A percentile compares a stretch with the other conserved stretches of the same genome.
Conservation (phyloP, 2,888 invertebrate genomes). For the Lasioglossum oenotherae region DNA sequence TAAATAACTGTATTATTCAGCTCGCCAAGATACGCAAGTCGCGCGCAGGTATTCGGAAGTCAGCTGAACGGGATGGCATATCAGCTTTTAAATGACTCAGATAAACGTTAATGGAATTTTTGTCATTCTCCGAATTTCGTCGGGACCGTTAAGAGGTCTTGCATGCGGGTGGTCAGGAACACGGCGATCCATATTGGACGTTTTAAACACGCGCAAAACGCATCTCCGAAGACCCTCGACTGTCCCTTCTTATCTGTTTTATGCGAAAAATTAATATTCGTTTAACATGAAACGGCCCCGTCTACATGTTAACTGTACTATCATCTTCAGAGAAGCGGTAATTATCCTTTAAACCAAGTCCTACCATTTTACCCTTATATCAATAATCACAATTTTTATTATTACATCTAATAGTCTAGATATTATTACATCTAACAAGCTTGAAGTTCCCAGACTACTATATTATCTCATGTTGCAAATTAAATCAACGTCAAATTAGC, state of each 20-base stretch:
- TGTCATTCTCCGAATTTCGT: slow-evolving; percentile 43
- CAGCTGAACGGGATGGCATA: slow-evolving; percentile 33
- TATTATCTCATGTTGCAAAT: too few relatives aligned
- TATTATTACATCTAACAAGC: too few relatives aligned
- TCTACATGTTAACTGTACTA: not conserved
- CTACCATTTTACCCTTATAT: slow-evolving; percentile 5
- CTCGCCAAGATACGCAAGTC: slow-evolving; percentile 7
- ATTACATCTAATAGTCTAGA: too few relatives aligned
- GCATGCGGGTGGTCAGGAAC: slow-evolving; percentile 41
- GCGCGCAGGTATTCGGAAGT: slow-evolving; percentile 46
- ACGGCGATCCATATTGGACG: slow-evolving; percentile 15
- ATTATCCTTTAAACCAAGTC: slow-evolving; percentile 2
- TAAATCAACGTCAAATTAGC: not conserved
- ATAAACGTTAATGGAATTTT: slow-evolving; percentile 66
- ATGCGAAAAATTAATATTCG: slow-evolving; percentile 39
- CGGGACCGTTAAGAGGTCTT: slow-evolving; percentile 23
- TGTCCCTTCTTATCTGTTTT: slow-evolving; percentile 23
- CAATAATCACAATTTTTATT: too few relatives aligned
- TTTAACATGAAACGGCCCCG: not conserved
- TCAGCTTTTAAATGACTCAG: slow-evolving; percentile 49
- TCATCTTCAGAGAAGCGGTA: not conserved
- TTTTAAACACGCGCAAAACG: slow-evolving; percentile 28
- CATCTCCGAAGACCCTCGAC: not conserved
- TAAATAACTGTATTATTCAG: slow-evolving; percentile 9
- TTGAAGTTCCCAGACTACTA: too few relatives aligned